Conservation (phyloP, 2,888 invertebrate species). For the Eupithecia centaureata region DNA sequence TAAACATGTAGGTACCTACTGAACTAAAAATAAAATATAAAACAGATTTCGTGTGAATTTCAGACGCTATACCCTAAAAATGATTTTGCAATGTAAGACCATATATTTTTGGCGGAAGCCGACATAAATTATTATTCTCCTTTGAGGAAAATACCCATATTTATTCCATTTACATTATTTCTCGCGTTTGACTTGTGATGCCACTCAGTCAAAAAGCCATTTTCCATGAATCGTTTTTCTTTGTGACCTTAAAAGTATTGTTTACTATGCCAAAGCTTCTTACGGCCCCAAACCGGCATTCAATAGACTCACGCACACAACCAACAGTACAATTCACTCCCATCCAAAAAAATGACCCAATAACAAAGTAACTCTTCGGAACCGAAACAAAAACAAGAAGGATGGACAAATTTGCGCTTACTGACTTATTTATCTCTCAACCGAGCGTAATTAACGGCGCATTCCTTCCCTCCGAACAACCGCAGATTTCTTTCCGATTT, state of each 20-base stretch:
- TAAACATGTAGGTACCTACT: neutral
- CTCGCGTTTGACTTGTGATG: slow-evolving; percentile 11
- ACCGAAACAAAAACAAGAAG: slow-evolving; percentile 71
- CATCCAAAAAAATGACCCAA: slow-evolving; percentile 69
- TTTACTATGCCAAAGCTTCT: slow-evolving; percentile 59
- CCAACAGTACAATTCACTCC: slow-evolving; percentile 71
- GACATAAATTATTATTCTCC: slow-evolving; percentile 4
- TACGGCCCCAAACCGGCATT: slow-evolving; percentile 61
- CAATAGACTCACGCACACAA: slow-evolving; percentile 68
- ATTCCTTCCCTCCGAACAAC: slow-evolving; percentile 62
- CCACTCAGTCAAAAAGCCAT: slow-evolving; percentile 45
- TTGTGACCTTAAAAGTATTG: slow-evolving; percentile 53
- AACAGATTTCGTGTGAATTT: neutral
- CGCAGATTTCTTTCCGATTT: slow-evolving; percentile 69
- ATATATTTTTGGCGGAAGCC: slow-evolving; percentile 3
- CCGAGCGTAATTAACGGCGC: slow-evolving; percentile 71
- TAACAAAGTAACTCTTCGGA: slow-evolving; percentile 65
- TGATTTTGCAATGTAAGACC: neutral
- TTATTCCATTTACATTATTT: slow-evolving; percentile 22
- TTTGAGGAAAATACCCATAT: slow-evolving; percentile 13
- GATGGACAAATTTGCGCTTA: slow-evolving; percentile 78
- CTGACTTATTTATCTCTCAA: slow-evolving; percentile 76
- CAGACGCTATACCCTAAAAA: neutral
- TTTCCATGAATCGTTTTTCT: slow-evolving; percentile 50
- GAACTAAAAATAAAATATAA: neutral